Evolutionary conservation across 2,797 vertebrate species (phyloP).

Genomic region (Ctenopoma kingsleyae): DNA sequence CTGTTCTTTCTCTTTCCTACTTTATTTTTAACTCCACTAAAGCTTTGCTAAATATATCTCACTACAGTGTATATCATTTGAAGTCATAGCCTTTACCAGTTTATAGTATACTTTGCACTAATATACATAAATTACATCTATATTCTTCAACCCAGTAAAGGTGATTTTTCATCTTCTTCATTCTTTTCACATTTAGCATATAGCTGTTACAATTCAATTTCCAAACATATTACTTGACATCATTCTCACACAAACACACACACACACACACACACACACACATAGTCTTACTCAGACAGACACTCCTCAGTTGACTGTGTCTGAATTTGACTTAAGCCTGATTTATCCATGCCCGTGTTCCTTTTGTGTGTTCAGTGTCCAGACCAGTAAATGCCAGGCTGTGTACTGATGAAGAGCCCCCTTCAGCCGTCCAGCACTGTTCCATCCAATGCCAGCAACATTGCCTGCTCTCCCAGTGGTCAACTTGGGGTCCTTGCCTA

Average conservation of each 20-base stretch:
- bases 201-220: slow-evolving; percentile 19
- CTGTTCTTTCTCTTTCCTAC: slow-evolving; percentile 24
- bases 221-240: slow-evolving; percentile 23
- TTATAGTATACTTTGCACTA: not conserved
- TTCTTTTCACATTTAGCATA: not conserved
- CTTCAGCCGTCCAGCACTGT: slow-evolving; percentile 87
- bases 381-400: slow-evolving; percentile 89
- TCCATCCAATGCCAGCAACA: slow-evolving; percentile 85
- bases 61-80: not conserved
- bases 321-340: slow-evolving; percentile 33
- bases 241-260: not conserved
- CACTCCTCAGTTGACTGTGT: not conserved
- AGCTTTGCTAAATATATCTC: slow-evolving; percentile 1
- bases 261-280: slow-evolving; percentile 6
- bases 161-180: slow-evolving; percentile 13
- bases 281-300: no score
- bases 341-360: slow-evolving; percentile 32
- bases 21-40: slow-evolving; percentile 19
- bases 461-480: slow-evolving; percentile 91
- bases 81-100: slow-evolving; percentile 11
- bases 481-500: slow-evolving; percentile 89
- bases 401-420: slow-evolving; percentile 86
- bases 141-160: slow-evolving; percentile 13
- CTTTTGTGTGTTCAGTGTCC: slow-evolving; percentile 81
- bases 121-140: slow-evolving; percentile 15